Base-by-base conservation (phyloP, 2,113 vertebrate species). In the Asarcornis scutulata region DNA sequence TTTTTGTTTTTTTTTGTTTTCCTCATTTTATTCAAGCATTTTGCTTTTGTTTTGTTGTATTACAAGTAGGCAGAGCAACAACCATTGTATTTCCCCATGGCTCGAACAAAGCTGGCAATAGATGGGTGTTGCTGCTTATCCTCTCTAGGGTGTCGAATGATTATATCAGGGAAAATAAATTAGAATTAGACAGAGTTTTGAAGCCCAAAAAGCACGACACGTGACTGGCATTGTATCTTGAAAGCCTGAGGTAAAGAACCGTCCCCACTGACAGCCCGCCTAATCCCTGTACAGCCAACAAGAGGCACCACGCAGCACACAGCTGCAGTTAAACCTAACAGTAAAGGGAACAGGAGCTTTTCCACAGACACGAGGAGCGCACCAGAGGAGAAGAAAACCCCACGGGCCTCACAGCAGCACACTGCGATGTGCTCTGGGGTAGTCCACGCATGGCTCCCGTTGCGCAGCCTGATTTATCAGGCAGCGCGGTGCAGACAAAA, bases 161-260 rank as follows among this genome's bases (percentile, higher is more conserved):
- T 9, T 81, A 58, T 58, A 89, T 78, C 84, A 83, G 64, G 77
- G 75, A 92, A 91, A 92, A 83, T 86, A 95, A 95, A 88, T 96
- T 66, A 93, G 92, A 94, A 89, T 95, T 60, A 95, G 94, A 72
- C 38, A 52, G 79, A 87, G 38, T 36, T 80, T 93, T 83, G 29
- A 83, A 92, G 90, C 86, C 88, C 91, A 71, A 48, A 86, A 91
- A 88, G 86, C 85, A 84, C 83, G 81, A 79, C 86, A 83, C 0
- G 9, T 21, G 60, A 81, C 40, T 67, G 71, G 80, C 58, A 11
- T 6, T 87, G 29, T 74, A 62, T 88, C 68, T 85, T 1, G 0
- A 58, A 81, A 38, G 94, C 86, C 87, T 26, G 22, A 79, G 91
- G 83, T 21, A 13, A 86, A 80, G 83, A 68, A 75, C 38, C 58